A percentile compares a stretch with the other conserved stretches of the same genome.
Conservation (phyloP, 2,888 invertebrate genomes). For the Beris chalybata region DNA sequence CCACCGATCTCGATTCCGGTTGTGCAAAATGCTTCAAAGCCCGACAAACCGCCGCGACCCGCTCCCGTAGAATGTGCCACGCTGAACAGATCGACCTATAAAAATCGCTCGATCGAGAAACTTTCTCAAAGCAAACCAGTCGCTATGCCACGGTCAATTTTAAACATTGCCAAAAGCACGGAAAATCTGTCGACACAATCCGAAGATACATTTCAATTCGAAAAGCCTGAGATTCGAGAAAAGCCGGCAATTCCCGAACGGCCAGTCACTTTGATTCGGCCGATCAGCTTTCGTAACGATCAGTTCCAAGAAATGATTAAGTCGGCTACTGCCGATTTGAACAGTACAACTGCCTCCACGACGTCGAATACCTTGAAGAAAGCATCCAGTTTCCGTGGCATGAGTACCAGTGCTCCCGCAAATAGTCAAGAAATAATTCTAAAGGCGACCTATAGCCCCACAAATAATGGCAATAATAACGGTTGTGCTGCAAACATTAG, state of each 20-base stretch:
- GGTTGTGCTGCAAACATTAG: conserved; percentile 30
- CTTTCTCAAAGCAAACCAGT: conserved; percentile 52
- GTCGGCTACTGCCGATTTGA: conserved; percentile 18
- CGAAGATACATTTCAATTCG: conserved; percentile 43
- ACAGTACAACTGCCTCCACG: not conserved
- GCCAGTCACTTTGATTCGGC: conserved; percentile 55
- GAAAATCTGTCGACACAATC: conserved; percentile 41
- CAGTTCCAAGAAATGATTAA: conserved; percentile 22
- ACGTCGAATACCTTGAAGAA: conserved; percentile 36
- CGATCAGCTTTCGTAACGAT: conserved; percentile 37
- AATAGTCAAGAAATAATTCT: not conserved
- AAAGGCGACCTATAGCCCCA: conserved; percentile 24
- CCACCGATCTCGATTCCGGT: conserved; percentile 33
- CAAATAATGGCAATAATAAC: conserved; percentile 26
- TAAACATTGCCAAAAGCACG: conserved; percentile 44
- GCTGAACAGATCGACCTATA: conserved; percentile 41
- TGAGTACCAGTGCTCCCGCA: conserved; percentile 28
- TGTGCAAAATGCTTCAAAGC: conserved; percentile 55
- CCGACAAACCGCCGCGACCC: conserved; percentile 68
- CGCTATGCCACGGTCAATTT: conserved; percentile 58
- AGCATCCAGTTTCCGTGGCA: conserved; percentile 40
- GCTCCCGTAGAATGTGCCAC: conserved; percentile 47
- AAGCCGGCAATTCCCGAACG: conserved; percentile 84
- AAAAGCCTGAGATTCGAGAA: conserved; percentile 56
- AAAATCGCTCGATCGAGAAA: conserved; percentile 37